These are phyloP conservation scores for Desoria tigrina DNA, from an alignment of 2,888 invertebrate genomes.

Conservation along the genomic window DNA sequence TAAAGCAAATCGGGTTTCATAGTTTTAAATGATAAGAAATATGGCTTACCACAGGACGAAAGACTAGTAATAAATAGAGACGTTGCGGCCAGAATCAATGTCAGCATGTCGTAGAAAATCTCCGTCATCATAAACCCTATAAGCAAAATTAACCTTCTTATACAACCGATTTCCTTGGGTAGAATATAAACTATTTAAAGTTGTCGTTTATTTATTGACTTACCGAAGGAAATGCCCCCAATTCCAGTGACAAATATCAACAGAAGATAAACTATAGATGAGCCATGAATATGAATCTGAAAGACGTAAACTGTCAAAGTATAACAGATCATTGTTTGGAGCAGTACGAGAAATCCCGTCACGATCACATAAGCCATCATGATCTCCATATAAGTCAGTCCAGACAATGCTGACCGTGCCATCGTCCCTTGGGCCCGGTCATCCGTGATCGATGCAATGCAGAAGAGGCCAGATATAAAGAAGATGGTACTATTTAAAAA, in stretches of 20 bases:
- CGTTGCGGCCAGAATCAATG: too few species aligned
- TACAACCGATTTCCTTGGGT: too few species aligned
- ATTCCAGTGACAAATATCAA: neutral
- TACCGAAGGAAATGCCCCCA: constrained; percentile 1
- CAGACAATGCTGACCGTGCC: neutral
- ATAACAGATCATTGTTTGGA: neutral
- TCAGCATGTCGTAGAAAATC: too few species aligned
- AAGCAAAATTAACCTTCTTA: too few species aligned
- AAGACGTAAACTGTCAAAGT: neutral
- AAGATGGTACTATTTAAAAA: neutral
- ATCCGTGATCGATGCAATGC: neutral
- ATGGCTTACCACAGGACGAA: too few species aligned
- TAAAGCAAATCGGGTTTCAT: too few species aligned
- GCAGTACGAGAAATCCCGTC: neutral
- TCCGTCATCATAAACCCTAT: too few species aligned
- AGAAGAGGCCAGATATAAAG: neutral
- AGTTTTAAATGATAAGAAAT: too few species aligned
- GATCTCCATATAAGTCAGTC: neutral
- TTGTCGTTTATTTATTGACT: too few species aligned
- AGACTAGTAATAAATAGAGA: too few species aligned
- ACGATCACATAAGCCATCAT: neutral
- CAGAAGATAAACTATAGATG: neutral
- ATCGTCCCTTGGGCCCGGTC: neutral
- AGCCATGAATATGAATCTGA: neutral
- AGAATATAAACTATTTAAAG: too few species aligned